Evolutionary conservation across 2,888 invertebrate species (phyloP), one percentile per base, ranked within the genome.

Genomic region (Keiferia lycopersicella): DNA sequence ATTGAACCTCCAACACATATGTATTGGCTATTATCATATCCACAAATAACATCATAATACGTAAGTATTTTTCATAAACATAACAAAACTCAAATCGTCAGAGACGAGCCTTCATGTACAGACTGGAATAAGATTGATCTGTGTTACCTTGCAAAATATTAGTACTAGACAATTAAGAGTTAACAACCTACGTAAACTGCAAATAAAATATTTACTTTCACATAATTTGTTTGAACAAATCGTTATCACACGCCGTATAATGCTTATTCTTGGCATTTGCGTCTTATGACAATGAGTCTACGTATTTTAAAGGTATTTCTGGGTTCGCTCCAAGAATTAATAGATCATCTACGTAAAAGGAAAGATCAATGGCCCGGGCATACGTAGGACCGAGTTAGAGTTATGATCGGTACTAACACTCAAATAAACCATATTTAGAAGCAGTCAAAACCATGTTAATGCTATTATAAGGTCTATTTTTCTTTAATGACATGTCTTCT

Each of bases 181-280:
- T 53, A 26, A 53, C 22, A 12, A 14, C 8, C 22, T 22, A 22
- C 22, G 22, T 22, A 14, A 11, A 22, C 12, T 20, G 14, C 51
- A 53, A 53, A 50, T 20, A 50, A 20, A 53, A 53, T 53, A 53
- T 53, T 53, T 53, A 22, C 51, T 53, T 53, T 53, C 51, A 12
- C 51, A 53, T 12, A 22, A 53, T 53, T n/a, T 53, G 14, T 50
- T 53, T 22, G 14, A 22, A 53, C 51, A 53, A 22, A 22, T 14
- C 22, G 14, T 22, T 53, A 53, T 22, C 51, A 22, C 12, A 4
- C 22, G 51, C 51, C 14, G 18, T 22, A 45, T 16, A 45, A n/a
- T 11, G 10, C 45, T 45, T 41, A 45, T 45, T 45, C 45, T 45
- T 16, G 45, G 45, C 45, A 45, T 45, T 45, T 45, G 45, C 45